Evolutionary conservation across 2,888 invertebrate genomes (phyloP).

Genomic region (Chrysodeixis includens): DNA sequence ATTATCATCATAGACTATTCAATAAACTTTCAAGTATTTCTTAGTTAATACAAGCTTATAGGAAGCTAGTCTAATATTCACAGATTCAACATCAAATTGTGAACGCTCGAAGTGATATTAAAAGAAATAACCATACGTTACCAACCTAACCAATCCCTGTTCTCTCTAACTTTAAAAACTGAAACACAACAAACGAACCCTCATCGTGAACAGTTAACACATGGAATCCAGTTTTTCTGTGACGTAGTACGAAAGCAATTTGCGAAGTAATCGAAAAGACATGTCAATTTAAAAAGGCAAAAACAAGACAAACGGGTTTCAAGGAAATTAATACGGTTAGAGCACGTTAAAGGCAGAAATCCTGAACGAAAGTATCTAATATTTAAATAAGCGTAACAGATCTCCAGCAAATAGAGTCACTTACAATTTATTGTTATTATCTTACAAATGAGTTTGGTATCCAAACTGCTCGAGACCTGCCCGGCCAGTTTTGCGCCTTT

Average conservation of each 20-base stretch:
- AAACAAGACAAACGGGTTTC: conserved; percentile 1
- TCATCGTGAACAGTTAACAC: neutral
- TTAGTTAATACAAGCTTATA: too few species aligned
- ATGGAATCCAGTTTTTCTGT: conserved; percentile 2
- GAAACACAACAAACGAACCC: neutral
- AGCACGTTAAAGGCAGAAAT: neutral
- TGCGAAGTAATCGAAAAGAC: conserved; percentile 4
- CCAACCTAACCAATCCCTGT: conserved; percentile 2
- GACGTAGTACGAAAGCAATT: conserved; percentile 1
- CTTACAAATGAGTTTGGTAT: neutral
- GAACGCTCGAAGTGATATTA: neutral
- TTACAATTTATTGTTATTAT: neutral
- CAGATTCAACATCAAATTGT: too few species aligned
- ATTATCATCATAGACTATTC: too few species aligned
- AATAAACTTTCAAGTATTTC: too few species aligned
- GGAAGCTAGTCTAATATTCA: too few species aligned
- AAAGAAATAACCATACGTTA: neutral
- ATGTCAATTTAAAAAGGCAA: conserved; percentile 4
- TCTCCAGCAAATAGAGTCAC: neutral
- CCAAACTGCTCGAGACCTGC: neutral
- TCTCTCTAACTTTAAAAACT: neutral
- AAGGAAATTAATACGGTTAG: neutral
- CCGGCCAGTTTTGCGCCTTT: neutral
- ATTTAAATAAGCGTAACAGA: conserved; percentile 5
- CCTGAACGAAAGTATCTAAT: neutral